These are phyloP conservation scores for Deilephila elpenor DNA, from an alignment of 2,888 invertebrate species.

Conservation along the genomic window DNA sequence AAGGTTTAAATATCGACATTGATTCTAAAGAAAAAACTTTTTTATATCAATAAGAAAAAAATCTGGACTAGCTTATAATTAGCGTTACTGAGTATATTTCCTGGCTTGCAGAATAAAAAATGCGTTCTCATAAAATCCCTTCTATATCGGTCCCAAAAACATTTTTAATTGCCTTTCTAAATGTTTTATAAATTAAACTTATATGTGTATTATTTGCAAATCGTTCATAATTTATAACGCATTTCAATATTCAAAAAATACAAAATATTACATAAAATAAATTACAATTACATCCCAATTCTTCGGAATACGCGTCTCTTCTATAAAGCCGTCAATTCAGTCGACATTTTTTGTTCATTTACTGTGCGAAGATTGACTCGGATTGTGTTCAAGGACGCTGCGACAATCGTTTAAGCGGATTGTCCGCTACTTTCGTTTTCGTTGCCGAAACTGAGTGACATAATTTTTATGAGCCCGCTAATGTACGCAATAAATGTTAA, in stretches of 20 bases:
- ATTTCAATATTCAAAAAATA: neutral
- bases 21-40: neutral
- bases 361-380: slow-evolving; percentile 13
- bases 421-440: slow-evolving; percentile 21
- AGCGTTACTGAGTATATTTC: too few relatives aligned
- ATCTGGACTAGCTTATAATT: too few relatives aligned
- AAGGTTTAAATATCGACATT: neutral
- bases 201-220: too few relatives aligned
- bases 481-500: slow-evolving; percentile 24
- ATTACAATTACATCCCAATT: neutral
- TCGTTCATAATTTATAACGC: too few relatives aligned
- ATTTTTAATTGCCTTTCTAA: too few relatives aligned
- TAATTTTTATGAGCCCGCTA: slow-evolving; percentile 19
- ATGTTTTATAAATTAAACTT: too few relatives aligned
- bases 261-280: neutral
- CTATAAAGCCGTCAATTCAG: neutral
- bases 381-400: slow-evolving; percentile 9
- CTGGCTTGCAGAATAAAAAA: too few relatives aligned
- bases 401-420: slow-evolving; percentile 8
- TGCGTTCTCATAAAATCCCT: too few relatives aligned
- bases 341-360: neutral
- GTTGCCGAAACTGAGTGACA: slow-evolving; percentile 10
- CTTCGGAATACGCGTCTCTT: neutral
- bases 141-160: too few relatives aligned
- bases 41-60: neutral